Base-by-base conservation (phyloP, 2,113 vertebrate genomes). In the Hyaena hyaena region DNA sequence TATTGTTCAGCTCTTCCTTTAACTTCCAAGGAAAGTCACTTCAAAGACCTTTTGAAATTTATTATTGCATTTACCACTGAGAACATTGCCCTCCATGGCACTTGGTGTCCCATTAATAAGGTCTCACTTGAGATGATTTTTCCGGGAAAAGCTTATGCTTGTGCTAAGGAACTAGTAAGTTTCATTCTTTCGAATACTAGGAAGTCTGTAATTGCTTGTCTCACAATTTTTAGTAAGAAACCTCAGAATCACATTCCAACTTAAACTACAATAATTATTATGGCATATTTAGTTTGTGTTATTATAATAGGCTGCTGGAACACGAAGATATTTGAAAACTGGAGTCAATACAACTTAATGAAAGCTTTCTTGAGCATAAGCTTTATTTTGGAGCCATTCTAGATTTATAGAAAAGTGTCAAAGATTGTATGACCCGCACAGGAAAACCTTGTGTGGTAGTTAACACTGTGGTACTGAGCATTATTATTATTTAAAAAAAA, bases 181-280 rank as follows among this genome's bases (percentile, higher is more conserved):
- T 71, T 71, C 10, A 16, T 88, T 85, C 24, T 86, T 69, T 76
- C 35, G 6, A 82, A 45, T 69, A 53, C 24, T 68, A 74, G 61
- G 35, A 88, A 84, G 63, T 96, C 55, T 69, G 4, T 68, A 74
- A 90, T 55, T 31, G 4, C 45, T 88, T 68, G 85, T 45, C 48
- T 94, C 58, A 48, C 0, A 8, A 1, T 90, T 93, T 80, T 80
- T 69, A 93, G 48, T 26, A 84, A 87, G 16, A 16, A 77, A 55
- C 39, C 85, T 88, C n/a, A 88, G 50, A 88, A n/a, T 74, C 61
- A 84, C 84, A 93, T 94, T 85, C 83, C 84, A 71, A 79, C 23
- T 77, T 53, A 35, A 10, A 74, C 24, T n/a, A 1, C 0, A 5
- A n/a, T 39, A 53, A 76, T 87, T 69, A 79, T 69, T 79, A 82